Percentiles rank a stretch among this genome's conserved stretches.
Conservation (phyloP, 2,113 vertebrate genomes). For the Melanostigma gelatinosum region DNA sequence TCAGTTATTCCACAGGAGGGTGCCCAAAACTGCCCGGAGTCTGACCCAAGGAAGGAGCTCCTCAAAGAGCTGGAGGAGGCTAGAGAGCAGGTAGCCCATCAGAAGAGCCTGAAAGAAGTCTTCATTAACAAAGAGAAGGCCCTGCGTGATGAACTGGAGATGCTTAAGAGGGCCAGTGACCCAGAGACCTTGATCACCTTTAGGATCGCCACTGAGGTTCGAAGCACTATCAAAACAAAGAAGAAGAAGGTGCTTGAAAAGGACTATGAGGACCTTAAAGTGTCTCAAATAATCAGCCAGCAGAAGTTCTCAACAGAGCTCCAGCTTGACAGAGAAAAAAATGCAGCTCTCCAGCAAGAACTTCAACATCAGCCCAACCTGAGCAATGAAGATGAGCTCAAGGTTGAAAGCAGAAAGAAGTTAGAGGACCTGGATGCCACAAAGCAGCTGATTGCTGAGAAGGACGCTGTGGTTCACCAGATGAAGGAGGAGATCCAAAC, state of each 20-base stretch:
- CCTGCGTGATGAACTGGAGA: background rate
- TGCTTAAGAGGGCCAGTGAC: background rate
- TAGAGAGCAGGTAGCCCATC: background rate
- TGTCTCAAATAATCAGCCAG: background rate
- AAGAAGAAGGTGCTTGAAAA: background rate
- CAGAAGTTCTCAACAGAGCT: background rate
- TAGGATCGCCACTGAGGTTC: no score
- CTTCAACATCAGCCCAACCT: no score
- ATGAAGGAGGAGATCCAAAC: no score
- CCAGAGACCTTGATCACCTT: no score
- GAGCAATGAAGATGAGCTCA: no score
- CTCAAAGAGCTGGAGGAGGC: background rate
- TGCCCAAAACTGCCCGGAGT: background rate
- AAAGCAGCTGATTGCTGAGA: background rate
- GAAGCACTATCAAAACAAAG: background rate
- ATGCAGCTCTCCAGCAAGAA: no score
- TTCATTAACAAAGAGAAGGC: background rate
- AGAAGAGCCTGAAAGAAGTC: background rate
- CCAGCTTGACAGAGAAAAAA: no score
- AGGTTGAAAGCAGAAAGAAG: no score
- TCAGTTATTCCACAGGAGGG: background rate
- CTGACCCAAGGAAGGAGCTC: background rate
- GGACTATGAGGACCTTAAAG: background rate
- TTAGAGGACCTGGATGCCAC: background rate
- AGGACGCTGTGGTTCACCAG: no score